A percentile compares a stretch with the other conserved stretches of the same genome.
Conservation (phyloP, 2,797 vertebrate genomes). For the Pseudopleuronectes americanus region DNA sequence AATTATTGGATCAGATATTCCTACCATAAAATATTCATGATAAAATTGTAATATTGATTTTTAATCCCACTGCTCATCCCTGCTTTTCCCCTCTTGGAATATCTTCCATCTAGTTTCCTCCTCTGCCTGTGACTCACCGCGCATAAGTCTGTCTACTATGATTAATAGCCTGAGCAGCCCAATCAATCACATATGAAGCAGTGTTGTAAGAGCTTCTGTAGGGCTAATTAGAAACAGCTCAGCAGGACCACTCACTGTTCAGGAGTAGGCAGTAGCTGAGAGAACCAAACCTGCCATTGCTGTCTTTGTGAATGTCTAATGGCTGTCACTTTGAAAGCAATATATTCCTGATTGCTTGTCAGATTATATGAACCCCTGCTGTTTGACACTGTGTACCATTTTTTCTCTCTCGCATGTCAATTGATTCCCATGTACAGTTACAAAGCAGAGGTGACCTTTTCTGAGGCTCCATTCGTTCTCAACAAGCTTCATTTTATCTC, state of each 20-base stretch:
- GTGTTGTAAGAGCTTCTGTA: not conserved
- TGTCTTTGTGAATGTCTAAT: slow-evolving; percentile 2
- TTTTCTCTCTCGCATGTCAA: not conserved
- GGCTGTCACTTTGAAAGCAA: slow-evolving; percentile 5
- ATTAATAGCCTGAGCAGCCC: slow-evolving; percentile 25
- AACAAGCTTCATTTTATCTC: not conserved
- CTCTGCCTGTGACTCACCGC: slow-evolving; percentile 3
- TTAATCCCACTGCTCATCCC: not conserved
- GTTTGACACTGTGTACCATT: not conserved
- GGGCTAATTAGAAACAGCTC: slow-evolving; percentile 27
- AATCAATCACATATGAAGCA: slow-evolving; percentile 24
- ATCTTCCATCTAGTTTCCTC: not conserved
- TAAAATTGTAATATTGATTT: not conserved
- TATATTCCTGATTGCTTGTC: not conserved
- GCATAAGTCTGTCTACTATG: slow-evolving; percentile 4
- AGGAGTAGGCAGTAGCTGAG: slow-evolving; percentile 9
- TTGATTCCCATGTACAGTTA: not conserved
- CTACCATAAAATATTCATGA: not conserved
- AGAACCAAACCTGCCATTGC: slow-evolving; percentile 12
- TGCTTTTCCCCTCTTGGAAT: not conserved
- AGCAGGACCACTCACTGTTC: slow-evolving; percentile 8
- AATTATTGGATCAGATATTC: not conserved
- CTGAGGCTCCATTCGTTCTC: not conserved
- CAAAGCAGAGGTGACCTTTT: slow-evolving; percentile 9
- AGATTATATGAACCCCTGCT: slow-evolving; percentile 13